Percentiles rank a stretch among this genome's conserved stretches.
Conservation (phyloP, 2,888 invertebrate species). For the Yponomeuta malinellus region DNA sequence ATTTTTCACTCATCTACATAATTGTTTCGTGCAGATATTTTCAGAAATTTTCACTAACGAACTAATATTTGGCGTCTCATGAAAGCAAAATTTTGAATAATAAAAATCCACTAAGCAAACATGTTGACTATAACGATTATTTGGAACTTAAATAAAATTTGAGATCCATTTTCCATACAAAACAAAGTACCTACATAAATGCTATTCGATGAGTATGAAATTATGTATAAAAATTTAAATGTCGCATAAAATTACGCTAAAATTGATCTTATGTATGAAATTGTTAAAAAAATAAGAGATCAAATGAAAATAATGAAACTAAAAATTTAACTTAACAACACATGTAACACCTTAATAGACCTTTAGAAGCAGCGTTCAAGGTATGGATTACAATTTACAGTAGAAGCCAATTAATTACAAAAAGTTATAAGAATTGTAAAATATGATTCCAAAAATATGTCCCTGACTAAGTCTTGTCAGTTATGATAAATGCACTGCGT, state of each 20-base stretch:
- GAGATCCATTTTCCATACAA: constrained; percentile 58
- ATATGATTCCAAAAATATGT: constrained; percentile 12
- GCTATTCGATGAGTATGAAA: constrained; percentile 24
- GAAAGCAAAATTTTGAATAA: constrained; percentile 37
- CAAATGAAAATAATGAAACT: constrained; percentile 59
- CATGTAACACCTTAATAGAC: not conserved
- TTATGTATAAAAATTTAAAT: constrained; percentile 4
- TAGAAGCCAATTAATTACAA: not conserved
- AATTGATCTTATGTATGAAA: constrained; percentile 47
- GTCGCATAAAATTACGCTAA: constrained; percentile 57
- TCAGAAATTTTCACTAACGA: constrained; percentile 29
- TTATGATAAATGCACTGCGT: constrained; percentile 27
- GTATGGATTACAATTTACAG: not conserved
- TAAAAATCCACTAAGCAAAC: constrained; percentile 38
- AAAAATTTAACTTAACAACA: constrained; percentile 64
- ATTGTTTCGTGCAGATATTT: constrained; percentile 25
- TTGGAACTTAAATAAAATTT: constrained; percentile 68
- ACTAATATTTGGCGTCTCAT: constrained; percentile 71
- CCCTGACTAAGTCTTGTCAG: constrained; percentile 17
- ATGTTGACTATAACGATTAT: constrained; percentile 65
- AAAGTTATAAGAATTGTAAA: constrained; percentile 6
- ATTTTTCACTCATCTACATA: constrained; percentile 20
- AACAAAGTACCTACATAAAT: constrained; percentile 34
- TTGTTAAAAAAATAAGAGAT: constrained; percentile 65
- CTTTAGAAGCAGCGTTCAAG: not conserved